These are phyloP conservation scores for Ricordea florida DNA, from an alignment of 92 coral and sea anemone species.

Conservation along the genomic window DNA sequence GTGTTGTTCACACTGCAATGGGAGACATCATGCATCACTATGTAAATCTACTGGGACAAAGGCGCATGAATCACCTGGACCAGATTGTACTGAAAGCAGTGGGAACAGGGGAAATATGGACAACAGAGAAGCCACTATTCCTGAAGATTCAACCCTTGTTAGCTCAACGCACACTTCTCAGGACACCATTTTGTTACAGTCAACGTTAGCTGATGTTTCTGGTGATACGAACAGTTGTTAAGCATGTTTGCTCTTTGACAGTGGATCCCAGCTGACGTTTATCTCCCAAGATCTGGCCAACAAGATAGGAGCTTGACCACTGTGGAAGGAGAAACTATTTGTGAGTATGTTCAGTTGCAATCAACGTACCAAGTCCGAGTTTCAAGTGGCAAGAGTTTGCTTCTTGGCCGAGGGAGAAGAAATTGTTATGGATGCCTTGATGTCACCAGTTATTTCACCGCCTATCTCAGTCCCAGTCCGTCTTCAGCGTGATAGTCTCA, in stretches of 20 bases:
- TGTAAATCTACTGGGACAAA: not conserved
- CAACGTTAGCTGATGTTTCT: not conserved
- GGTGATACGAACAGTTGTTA: constrained; percentile 2
- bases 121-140: not conserved
- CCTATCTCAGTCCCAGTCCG: not conserved
- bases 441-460: constrained; percentile 17
- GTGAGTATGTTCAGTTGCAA: not conserved
- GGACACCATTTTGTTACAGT: not conserved
- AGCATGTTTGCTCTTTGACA: constrained; percentile 8
- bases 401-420: not conserved
- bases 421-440: not conserved
- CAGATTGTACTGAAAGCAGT: not conserved
- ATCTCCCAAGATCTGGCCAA: constrained; percentile 6
- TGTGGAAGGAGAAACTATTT: not conserved
- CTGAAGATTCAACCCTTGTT: not conserved
- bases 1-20: constrained; percentile 1
- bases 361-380: not conserved
- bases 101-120: not conserved
- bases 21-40: not conserved
- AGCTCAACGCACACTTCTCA: constrained; percentile 6
- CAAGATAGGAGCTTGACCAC: constrained; percentile 6
- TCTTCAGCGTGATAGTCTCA: not conserved
- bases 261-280: constrained; percentile 8
- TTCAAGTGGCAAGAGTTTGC: not conserved
- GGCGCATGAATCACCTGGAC: not conserved